Base-by-base conservation (phyloP, 2,797 vertebrate genomes). In the Neostethus bicornis region DNA sequence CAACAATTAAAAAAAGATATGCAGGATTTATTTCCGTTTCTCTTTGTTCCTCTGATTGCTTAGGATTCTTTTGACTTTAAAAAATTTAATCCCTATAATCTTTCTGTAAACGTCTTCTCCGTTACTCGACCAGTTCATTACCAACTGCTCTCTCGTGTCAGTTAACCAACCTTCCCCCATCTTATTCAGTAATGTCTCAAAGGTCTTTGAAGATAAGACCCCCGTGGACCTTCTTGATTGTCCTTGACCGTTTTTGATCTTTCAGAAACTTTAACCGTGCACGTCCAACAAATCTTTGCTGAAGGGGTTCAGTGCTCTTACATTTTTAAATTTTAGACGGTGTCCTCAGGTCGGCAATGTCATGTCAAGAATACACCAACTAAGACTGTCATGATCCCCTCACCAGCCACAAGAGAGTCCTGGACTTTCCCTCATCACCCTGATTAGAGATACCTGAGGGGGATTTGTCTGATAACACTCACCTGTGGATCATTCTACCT, bases 181-280 rank as follows among this genome's bases (percentile, higher is more conserved):
- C 24, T 26, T 4, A 8, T 39, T 41, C 26, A 69, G 42, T 71
- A 80, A 77, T 50, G 55, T 61, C 44, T 72, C 60, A 63, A 43
- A 74, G 66, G 66, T 69, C 63, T 60, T 44, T 1, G 42, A 55
- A 58, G 66, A 59, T 63, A 11, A 21, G 53, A 16, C 60, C 43
- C 70, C 46, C 57, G 37, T 42, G 46, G 61, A 56, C 54, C 56
- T 39, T 7, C 51, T 39, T 43, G 50, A 69, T 71, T 62, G 62
- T 52, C 67, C 76, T 70, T 47, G 62, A 73, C 53, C 46, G 9
- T 12, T 25, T 14, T 34, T 34, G 34, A 66, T 43, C 20, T 26
- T 38, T 29, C 53, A 12, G 25, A 60, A 52, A 37, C 52, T 56
- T 46, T 9, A 10, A n/a, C 16, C 50, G n/a, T n/a, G n/a, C 6